Evolutionary conservation across 2,113 vertebrate species (phyloP), one percentile per base, ranked within the genome.

Genomic region (Leptodactylus fuscus): DNA sequence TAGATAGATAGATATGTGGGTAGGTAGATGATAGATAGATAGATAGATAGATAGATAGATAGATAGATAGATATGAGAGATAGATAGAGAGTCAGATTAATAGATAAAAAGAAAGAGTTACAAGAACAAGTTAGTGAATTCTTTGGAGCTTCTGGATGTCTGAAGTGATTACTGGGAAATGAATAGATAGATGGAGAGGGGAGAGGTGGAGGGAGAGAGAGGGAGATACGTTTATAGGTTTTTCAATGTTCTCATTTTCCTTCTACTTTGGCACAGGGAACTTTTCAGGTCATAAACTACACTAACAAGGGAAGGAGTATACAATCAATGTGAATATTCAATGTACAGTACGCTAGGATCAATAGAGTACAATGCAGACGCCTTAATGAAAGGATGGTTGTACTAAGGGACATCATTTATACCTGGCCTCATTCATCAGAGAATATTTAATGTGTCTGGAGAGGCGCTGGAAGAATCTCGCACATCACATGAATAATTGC

Each of bases 401-500:
- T 76, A 51, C 51, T 51, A 51, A 11, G 46, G 74, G 73, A 32
- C 73, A 51, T 76, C 11, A 18, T 29, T 76, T 76, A 49, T 32
- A 49, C 48, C 32, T 46, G 12, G 46, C 46, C 73, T 76, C 44
- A 76, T 76, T 76, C 46, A 51, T 51, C 73, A 76, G 73, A 76
- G 73, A 32, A 32, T 51, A 51, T 51, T 49, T 76, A 76, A 76
- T 76, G 29, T 76, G 46, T 76, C 48, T 76, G 46, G 51, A 18
- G 46, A 51, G 73, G 27, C 15, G 48, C 73, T 32, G 29, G 27
- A 76, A 32, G 46, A 49, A n/a, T 75, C 41, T 75, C 24, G 7
- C 5, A 49, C n/a, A 75, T 46, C 48, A 49, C 44, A 48, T 75
- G 71, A 75, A 20, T 76, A 76, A 76, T 76, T 76, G 46, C 73